phyloP scores from a whole-genome alignment of 2,797 vertebrate species.

The Lates japonicus region DNA sequence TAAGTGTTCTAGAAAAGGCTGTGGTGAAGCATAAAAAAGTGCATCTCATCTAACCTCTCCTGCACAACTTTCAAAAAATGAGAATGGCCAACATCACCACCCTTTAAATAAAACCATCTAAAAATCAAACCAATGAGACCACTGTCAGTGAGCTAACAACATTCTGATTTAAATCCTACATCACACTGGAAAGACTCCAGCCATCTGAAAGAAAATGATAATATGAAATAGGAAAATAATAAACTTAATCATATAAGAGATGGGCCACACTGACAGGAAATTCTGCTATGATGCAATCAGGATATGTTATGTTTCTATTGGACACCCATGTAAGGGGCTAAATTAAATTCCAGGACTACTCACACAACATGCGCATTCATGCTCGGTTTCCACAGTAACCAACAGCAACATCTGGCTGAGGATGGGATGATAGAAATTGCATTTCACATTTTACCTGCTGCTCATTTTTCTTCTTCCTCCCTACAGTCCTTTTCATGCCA shows the following conservation, averaged over 20 bases:
- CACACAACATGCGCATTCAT: conserved; percentile 26
- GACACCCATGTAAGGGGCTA: conserved; percentile 14
- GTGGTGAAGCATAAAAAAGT: too few species aligned
- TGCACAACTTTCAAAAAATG: too few species aligned
- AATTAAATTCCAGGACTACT: conserved; percentile 30
- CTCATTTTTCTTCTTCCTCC: conserved; percentile 26
- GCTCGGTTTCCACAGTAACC: conserved; percentile 63
- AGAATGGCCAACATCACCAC: too few species aligned
- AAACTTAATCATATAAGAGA: conserved; percentile 24
- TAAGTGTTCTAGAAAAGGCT: too few species aligned
- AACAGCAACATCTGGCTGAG: conserved; percentile 50
- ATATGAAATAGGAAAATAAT: conserved; percentile 42
- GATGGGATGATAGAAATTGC: conserved; percentile 35
- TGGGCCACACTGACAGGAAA: neutral
- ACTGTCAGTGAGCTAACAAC: too few species aligned
- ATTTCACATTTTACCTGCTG: conserved; percentile 21
- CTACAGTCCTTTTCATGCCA: neutral
- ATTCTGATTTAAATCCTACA: neutral
- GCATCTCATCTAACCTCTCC: too few species aligned
- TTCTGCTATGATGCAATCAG: conserved; percentile 21
- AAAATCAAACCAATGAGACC: too few species aligned
- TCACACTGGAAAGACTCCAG: neutral
- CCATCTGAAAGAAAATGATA: conserved; percentile 4
- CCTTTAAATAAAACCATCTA: too few species aligned
- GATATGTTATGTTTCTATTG: conserved; percentile 23